Conservation (phyloP, 2,113 vertebrate genomes). For the Osmerus mordax region DNA sequence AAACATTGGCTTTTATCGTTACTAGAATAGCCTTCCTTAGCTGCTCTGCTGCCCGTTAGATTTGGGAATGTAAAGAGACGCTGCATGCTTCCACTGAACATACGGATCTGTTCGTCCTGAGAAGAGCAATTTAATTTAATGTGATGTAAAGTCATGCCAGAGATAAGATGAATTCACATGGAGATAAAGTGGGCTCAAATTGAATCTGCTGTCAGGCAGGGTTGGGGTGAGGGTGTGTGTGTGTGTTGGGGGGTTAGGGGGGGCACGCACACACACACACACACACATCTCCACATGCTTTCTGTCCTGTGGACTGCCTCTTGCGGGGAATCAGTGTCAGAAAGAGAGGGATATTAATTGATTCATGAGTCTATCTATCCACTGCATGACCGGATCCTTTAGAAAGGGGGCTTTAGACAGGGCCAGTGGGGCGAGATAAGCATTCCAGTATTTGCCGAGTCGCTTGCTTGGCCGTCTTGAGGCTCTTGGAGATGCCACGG, state of each 20-base stretch:
- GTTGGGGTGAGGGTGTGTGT: neutral
- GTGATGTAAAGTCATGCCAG: conserved; percentile 46
- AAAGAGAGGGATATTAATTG: conserved; percentile 47
- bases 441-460: conserved; percentile 21
- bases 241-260: too few relatives aligned
- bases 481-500: conserved; percentile 3
- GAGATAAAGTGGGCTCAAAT: conserved; percentile 54
- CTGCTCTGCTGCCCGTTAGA: conserved; percentile 24
- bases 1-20: conserved; percentile 20
- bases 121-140: conserved; percentile 52
- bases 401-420: conserved; percentile 1
- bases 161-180: conserved; percentile 48
- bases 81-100: conserved; percentile 26
- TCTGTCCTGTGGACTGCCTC: neutral
- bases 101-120: neutral
- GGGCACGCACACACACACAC: conserved; percentile 9
- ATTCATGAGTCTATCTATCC: conserved; percentile 27
- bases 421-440: conserved; percentile 12
- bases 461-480: conserved; percentile 6
- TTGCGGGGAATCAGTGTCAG: conserved; percentile 24
- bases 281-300: conserved; percentile 22
- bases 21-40: neutral
- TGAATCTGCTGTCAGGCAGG: conserved; percentile 46
- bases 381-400: conserved; percentile 17
- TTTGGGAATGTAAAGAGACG: conserved; percentile 37